These are phyloP conservation scores for Morus bassanus DNA, from an alignment of 2,797 vertebrate species.

Conservation along the genomic window DNA sequence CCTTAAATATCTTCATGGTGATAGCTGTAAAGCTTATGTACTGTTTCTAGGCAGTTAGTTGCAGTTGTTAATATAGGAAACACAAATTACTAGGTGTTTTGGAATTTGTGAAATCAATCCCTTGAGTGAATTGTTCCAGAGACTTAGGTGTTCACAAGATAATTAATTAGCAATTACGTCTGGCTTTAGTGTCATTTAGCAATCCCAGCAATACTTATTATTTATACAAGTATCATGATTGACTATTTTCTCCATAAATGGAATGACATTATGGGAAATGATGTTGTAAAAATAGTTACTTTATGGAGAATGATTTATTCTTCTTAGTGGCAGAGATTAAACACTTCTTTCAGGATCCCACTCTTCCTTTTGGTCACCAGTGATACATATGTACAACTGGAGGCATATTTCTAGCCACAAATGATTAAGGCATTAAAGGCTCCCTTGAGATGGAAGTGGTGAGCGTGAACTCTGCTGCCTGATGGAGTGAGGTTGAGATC, in stretches of 20 bases:
- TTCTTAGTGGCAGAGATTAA: background rate
- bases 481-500: background rate
- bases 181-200: background rate
- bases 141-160: background rate
- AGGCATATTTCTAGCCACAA: background rate
- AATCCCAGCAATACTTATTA: background rate
- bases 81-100: background rate
- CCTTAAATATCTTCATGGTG: background rate
- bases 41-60: background rate
- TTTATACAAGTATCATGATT: background rate
- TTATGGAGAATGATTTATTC: background rate
- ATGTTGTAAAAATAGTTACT: background rate
- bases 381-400: background rate
- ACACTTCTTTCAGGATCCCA: background rate
- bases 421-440: background rate
- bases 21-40: background rate
- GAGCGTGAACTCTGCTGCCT: background rate
- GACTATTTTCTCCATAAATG: background rate
- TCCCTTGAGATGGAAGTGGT: fast-evolving
- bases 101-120: background rate
- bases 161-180: background rate
- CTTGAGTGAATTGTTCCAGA: background rate
- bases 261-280: background rate
- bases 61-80: background rate
- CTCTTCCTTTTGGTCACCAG: background rate